Percentiles rank a stretch among this genome's conserved stretches.
Conservation (phyloP, 92 coral and sea anemone species). For the Pocillopora grandis region DNA sequence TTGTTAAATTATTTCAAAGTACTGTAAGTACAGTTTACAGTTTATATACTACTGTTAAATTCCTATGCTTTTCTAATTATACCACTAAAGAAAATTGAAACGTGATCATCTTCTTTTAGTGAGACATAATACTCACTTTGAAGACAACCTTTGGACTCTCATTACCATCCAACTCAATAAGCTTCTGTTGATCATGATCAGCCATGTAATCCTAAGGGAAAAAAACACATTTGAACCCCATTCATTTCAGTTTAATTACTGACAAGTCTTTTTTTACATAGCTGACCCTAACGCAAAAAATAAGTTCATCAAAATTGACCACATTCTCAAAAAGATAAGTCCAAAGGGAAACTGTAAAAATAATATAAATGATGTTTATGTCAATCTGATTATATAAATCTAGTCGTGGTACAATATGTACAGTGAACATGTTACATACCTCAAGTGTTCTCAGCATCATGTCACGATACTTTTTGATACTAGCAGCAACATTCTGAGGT, state of each 20-base stretch:
- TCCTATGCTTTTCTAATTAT: neutral
- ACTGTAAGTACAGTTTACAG: no score
- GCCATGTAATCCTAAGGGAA: constrained; percentile 84
- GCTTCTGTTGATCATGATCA: constrained; percentile 90
- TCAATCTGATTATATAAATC: neutral
- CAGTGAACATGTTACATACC: constrained; percentile 40
- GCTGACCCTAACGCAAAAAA: no score
- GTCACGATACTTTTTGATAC: constrained; percentile 80
- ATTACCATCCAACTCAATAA: constrained; percentile 92
- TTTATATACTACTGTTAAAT: no score
- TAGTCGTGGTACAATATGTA: no score
- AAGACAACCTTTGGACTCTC: constrained; percentile 83
- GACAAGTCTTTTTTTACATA: no score
- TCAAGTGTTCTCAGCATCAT: constrained; percentile 90
- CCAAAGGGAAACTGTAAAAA: no score
- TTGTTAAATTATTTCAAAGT: no score
- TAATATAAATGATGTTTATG: no score
- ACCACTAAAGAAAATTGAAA: neutral
- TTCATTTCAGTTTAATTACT: neutral
- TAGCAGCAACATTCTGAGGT: constrained; percentile 81
- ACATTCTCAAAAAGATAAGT: no score
- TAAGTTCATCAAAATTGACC: no score
- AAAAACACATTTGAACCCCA: neutral
- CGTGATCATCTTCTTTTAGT: no score
- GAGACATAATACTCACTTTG: constrained; percentile 52